Conservation (phyloP, 1,140 invertebrate species). For the Neomicropteryx cornuta region DNA sequence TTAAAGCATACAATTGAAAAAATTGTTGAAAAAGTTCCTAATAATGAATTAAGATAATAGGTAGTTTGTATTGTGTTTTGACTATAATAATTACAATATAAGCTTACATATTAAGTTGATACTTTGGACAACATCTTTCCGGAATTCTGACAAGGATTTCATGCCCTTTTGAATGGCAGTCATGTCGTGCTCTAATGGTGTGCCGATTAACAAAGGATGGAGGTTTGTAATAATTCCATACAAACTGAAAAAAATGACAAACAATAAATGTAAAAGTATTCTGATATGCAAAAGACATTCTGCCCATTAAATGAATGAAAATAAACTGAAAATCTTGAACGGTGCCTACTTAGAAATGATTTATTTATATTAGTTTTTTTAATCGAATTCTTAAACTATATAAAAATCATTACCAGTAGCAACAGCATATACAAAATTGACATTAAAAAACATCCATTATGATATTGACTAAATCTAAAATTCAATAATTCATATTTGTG, state of each 20-base stretch:
- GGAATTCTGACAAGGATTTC: slow-evolving; percentile 17
- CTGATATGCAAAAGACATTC: too few relatives aligned
- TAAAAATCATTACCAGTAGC: too few relatives aligned
- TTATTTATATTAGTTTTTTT: too few relatives aligned
- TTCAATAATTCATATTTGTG: too few relatives aligned
- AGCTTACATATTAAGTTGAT: slow-evolving; percentile 22
- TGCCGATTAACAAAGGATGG: slow-evolving; percentile 24
- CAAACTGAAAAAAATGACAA: slow-evolving; percentile 22
- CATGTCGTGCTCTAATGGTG: slow-evolving; percentile 22
- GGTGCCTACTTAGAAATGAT: too few relatives aligned
- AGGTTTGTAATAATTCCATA: slow-evolving; percentile 28
- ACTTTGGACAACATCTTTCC: slow-evolving; percentile 22
- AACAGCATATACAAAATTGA: too few relatives aligned
- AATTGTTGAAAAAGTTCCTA: slow-evolving; percentile 1
- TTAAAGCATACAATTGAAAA: not conserved
- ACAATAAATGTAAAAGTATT: too few relatives aligned
- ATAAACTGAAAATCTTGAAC: too few relatives aligned
- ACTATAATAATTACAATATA: not conserved
- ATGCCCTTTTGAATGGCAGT: slow-evolving; percentile 20
- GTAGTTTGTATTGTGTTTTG: slow-evolving; percentile 1
- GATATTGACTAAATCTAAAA: too few relatives aligned
- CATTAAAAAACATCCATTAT: too few relatives aligned
- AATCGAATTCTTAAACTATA: too few relatives aligned
- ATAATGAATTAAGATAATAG: not conserved
- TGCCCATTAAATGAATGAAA: too few relatives aligned